These are phyloP conservation scores for Chelonus insularis DNA, from an alignment of 1,140 invertebrate genomes.

Conservation along the genomic window DNA sequence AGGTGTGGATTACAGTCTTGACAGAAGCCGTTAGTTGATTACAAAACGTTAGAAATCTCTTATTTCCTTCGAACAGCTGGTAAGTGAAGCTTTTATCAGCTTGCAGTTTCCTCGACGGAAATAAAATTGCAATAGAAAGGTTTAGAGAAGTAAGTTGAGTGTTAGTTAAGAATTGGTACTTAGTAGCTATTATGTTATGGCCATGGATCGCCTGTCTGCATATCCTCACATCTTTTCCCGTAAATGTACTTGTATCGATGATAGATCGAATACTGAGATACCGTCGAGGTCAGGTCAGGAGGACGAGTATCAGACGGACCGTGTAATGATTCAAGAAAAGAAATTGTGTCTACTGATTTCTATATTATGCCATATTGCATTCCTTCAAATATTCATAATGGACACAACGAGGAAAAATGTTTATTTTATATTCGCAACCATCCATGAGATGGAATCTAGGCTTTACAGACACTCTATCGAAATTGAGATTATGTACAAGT, in stretches of 20 bases:
- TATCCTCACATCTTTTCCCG: conserved; percentile 8
- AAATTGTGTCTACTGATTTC: conserved; percentile 41
- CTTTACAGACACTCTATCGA: no score
- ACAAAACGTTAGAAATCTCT: conserved; percentile 22
- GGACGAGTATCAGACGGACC: conserved; percentile 30
- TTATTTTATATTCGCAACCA: no score
- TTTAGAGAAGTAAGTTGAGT: neutral
- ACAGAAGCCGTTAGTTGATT: conserved; percentile 24
- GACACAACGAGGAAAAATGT: neutral
- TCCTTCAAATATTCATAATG: neutral
- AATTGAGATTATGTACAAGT: no score
- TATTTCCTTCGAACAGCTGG: neutral
- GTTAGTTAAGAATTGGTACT: no score
- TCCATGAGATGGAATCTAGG: no score
- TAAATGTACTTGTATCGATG: conserved; percentile 17
- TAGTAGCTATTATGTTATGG: neutral
- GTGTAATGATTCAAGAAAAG: conserved; percentile 32
- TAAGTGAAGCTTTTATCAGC: neutral
- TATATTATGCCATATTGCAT: conserved; percentile 31
- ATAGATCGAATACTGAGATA: conserved; percentile 14
- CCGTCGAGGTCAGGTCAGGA: conserved; percentile 40
- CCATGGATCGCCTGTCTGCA: neutral
- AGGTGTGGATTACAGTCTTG: conserved; percentile 13
- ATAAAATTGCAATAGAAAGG: neutral
- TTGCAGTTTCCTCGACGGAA: neutral